Evolutionary conservation across 2,888 invertebrate genomes (phyloP).

Genomic region (Zele albiditarsus): DNA sequence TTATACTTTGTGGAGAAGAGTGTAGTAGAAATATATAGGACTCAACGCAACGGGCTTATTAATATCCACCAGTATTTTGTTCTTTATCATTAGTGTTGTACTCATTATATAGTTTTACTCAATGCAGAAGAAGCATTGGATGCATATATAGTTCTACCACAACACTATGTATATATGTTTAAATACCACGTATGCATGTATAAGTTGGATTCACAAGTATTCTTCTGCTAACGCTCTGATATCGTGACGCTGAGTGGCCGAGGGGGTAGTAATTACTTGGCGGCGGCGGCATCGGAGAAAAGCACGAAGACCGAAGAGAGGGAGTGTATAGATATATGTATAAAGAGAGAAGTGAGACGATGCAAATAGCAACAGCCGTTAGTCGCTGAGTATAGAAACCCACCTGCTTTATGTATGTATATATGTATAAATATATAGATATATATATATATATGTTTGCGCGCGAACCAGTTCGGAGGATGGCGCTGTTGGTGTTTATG

Average conservation of each 20-base stretch:
- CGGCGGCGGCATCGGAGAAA: not conserved
- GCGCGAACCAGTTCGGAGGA: conserved; percentile 40
- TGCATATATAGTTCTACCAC: not conserved
- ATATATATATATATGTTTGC: not conserved
- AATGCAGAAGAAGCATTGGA: not conserved
- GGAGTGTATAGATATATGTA: conserved; percentile 53
- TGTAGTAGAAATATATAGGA: not conserved
- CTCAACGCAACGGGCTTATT: conserved; percentile 39
- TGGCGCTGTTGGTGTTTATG: conserved; percentile 25
- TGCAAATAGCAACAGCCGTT: conserved; percentile 61
- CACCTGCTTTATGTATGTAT: conserved; percentile 55
- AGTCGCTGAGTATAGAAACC: conserved; percentile 50
- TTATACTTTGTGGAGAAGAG: conserved; percentile 6
- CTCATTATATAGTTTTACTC: not conserved
- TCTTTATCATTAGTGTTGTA: not conserved
- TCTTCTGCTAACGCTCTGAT: conserved; percentile 9
- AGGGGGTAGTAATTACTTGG: conserved; percentile 39
- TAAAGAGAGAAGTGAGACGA: conserved; percentile 48
- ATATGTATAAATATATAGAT: not conserved
- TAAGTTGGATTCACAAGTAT: not conserved
- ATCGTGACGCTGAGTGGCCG: conserved; percentile 18
- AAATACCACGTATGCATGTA: not conserved
- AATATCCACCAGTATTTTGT: conserved; percentile 36
- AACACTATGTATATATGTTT: not conserved
- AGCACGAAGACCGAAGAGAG: conserved; percentile 49